Percentiles rank a stretch among this genome's conserved stretches.
Evolutionary conservation across 2,113 vertebrate genomes (phyloP).

Genomic region (Aspidoscelis tigris): DNA sequence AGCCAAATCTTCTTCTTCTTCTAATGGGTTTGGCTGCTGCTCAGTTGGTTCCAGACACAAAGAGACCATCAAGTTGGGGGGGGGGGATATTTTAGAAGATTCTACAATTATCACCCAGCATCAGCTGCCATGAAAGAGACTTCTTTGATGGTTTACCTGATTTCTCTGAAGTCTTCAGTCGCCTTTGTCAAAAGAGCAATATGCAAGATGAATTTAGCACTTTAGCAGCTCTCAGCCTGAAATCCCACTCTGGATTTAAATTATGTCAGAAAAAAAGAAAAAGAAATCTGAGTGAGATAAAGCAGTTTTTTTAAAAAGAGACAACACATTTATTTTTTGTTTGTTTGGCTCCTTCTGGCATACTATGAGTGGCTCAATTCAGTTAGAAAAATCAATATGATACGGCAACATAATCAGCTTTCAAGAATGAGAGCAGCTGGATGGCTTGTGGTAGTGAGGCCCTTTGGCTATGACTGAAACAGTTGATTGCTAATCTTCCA

Average conservation of each 20-base stretch:
- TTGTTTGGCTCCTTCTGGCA: not conserved
- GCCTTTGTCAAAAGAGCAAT: not conserved
- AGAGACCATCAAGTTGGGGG: too few species aligned
- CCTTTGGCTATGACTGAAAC: not conserved
- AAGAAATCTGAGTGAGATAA: not conserved
- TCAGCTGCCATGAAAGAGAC: not conserved
- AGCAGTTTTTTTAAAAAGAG: too few species aligned
- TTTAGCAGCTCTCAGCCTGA: not conserved
- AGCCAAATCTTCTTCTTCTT: too few species aligned
- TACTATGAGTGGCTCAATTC: not conserved
- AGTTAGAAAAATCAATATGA: not conserved
- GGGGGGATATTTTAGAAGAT: not conserved
- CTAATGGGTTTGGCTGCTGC: too few species aligned
- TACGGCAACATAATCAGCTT: not conserved
- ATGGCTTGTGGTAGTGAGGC: not conserved
- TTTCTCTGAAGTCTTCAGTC: not conserved
- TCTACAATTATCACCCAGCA: not conserved
- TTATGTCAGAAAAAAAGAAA: not conserved
- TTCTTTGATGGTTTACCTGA: not conserved
- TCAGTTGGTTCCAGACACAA: too few species aligned
- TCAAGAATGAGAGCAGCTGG: not conserved
- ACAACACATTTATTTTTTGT: not conserved
- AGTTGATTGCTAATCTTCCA: not conserved
- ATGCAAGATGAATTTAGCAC: not conserved
- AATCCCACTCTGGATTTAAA: not conserved